Evolutionary conservation across 2,888 invertebrate genomes (phyloP).

Genomic region (Hofmannophila pseudospretella): DNA sequence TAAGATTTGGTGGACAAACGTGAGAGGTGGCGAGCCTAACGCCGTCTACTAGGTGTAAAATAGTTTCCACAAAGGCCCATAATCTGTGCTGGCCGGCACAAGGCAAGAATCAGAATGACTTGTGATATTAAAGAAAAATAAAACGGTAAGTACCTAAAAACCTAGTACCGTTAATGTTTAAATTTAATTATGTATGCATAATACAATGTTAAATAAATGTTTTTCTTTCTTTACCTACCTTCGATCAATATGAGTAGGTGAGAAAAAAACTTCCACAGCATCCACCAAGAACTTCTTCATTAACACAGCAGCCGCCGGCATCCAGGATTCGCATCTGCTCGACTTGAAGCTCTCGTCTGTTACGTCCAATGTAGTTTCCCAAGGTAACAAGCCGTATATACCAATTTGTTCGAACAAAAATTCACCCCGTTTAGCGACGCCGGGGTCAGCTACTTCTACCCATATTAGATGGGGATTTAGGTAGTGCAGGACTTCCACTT

Average conservation of each 20-base stretch:
- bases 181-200: not conserved
- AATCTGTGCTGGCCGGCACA: no score
- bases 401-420: slow-evolving; percentile 53
- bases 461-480: slow-evolving; percentile 58
- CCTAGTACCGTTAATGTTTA: not conserved
- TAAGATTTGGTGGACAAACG: no score
- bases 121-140: no score
- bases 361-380: slow-evolving; percentile 28
- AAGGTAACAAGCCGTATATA: slow-evolving; percentile 48
- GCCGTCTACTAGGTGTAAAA: no score
- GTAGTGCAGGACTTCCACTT: slow-evolving; percentile 44
- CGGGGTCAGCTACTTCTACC: slow-evolving; percentile 31
- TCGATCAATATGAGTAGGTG: slow-evolving; percentile 37
- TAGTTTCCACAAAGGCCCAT: no score
- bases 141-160: not conserved
- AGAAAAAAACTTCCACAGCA: slow-evolving; percentile 40
- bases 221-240: no score
- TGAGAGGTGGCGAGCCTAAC: no score
- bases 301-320: slow-evolving; percentile 30
- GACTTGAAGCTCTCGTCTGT: slow-evolving; percentile 22
- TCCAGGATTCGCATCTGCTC: slow-evolving; percentile 35
- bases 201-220: no score
- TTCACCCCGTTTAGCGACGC: slow-evolving; percentile 16
- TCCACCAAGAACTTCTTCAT: slow-evolving; percentile 33
- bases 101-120: no score